Evolutionary conservation across 2,888 invertebrate genomes (phyloP), one percentile per base, ranked within the genome.

Genomic region (Macrosoma leucophasiata): DNA sequence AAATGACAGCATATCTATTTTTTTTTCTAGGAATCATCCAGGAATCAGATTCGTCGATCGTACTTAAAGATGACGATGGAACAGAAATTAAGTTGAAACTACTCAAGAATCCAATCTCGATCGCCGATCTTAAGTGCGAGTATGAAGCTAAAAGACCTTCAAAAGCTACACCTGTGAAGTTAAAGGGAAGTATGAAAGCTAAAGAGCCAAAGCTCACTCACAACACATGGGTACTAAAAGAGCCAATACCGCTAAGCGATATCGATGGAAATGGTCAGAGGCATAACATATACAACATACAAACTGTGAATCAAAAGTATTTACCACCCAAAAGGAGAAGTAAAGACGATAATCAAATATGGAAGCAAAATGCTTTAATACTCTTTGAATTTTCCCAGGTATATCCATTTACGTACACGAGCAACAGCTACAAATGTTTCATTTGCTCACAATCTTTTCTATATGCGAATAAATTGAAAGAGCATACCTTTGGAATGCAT

Each of bases 1-100:
- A 37, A 22, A 29, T 41, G 21, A 41, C 11, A 33, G 15, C 24
- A 19, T 28, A 19, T 37, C 52, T 52, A 55, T 65, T 57, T 53
- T 60, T 55, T 53, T 55, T 77, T 78, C 57, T 76, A 79, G 79
- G 77, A 39, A 29, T 56, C 60, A 62, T 70, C 59, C 50, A 63
- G 54, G 52, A 58, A 46, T 62, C 62, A 30, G 48, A 70, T 44
- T 62, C 74, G 4, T 57, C 70, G 9, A 63, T 71, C 29, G 50
- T 56, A 32, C 25, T 71, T 21, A 72, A 68, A 58, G 61, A 62
- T 13, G 66, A 67, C 21, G 64, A 71, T 13, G 77, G 70, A 19
- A 50, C 37, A 19, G 55, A 64, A 12, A 61, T 69, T 32, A 60
- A 50, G 47, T 44, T 77, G 8, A 59, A 55, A 18, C 12, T 77